phyloP scores from a whole-genome alignment of 2,888 invertebrate species.

The Oligia fasciuncula region DNA sequence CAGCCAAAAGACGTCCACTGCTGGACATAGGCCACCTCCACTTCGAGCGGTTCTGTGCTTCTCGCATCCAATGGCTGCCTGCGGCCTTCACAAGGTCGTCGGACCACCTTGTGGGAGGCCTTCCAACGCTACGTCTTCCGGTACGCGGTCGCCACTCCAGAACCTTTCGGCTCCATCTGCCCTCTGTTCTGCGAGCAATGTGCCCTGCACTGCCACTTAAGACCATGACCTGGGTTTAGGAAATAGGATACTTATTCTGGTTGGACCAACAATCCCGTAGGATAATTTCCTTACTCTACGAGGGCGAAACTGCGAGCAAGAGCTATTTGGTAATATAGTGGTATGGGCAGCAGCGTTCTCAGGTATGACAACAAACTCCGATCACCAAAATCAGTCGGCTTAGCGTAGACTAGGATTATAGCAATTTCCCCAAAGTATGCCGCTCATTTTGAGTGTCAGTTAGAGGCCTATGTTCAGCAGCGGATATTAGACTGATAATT shows the following conservation, averaged over 20 bases:
- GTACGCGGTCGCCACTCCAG: too few relatives aligned
- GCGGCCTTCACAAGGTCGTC: too few relatives aligned
- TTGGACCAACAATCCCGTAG: background rate
- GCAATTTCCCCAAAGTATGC: background rate
- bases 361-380: background rate
- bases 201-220: too few relatives aligned
- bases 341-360: too few relatives aligned
- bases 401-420: background rate
- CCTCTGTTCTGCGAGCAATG: too few relatives aligned
- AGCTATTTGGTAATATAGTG: background rate
- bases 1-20: too few relatives aligned
- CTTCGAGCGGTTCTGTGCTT: too few relatives aligned
- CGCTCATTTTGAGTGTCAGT: background rate
- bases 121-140: too few relatives aligned
- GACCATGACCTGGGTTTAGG: background rate
- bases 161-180: too few relatives aligned
- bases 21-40: too few relatives aligned
- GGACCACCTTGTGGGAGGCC: too few relatives aligned
- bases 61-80: too few relatives aligned
- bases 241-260: background rate
- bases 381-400: background rate
- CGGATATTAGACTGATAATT: conserved; percentile 1
- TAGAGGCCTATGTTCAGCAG: background rate
- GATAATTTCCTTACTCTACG: background rate
- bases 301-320: background rate